Evolutionary conservation across 2,797 vertebrate genomes (phyloP).

Genomic region (Dermochelys coriacea): DNA sequence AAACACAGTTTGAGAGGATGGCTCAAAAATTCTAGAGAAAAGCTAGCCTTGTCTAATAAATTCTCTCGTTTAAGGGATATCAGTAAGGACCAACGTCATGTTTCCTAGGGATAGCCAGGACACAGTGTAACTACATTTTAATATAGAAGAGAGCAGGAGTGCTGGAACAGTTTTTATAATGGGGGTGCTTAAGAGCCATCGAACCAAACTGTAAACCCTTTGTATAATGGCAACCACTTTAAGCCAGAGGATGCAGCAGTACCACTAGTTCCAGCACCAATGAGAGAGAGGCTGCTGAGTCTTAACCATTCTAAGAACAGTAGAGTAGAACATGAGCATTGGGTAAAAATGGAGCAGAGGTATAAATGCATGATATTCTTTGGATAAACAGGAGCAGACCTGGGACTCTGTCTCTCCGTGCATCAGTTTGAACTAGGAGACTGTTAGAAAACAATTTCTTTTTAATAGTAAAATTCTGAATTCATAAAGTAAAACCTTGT

Average conservation of each 20-base stretch:
- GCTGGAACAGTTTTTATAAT: too few species aligned
- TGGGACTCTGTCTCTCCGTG: accelerated
- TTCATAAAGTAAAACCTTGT: neutral
- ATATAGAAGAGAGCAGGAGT: neutral
- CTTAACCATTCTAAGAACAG: neutral
- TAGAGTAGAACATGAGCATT: neutral
- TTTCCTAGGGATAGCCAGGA: neutral
- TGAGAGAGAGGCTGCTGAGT: neutral
- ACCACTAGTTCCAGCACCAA: neutral
- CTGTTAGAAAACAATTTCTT: conserved; percentile 16
- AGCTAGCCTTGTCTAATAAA: neutral
- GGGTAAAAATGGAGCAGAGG: neutral
- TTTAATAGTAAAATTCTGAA: neutral
- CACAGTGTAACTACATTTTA: neutral
- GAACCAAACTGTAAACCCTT: too few species aligned
- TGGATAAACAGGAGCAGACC: neutral
- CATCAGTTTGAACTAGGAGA: neutral
- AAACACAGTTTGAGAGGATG: conserved; percentile 13
- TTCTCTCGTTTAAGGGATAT: neutral
- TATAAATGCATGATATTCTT: neutral
- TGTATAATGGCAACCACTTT: too few species aligned
- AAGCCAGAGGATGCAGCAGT: too few species aligned
- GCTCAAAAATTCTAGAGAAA: neutral
- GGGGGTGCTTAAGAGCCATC: too few species aligned
- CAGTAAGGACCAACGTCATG: neutral